Evolutionary conservation across 2,113 vertebrate species (phyloP), one percentile per base, ranked within the genome.

Genomic region (Trichomycterus rosablanca): DNA sequence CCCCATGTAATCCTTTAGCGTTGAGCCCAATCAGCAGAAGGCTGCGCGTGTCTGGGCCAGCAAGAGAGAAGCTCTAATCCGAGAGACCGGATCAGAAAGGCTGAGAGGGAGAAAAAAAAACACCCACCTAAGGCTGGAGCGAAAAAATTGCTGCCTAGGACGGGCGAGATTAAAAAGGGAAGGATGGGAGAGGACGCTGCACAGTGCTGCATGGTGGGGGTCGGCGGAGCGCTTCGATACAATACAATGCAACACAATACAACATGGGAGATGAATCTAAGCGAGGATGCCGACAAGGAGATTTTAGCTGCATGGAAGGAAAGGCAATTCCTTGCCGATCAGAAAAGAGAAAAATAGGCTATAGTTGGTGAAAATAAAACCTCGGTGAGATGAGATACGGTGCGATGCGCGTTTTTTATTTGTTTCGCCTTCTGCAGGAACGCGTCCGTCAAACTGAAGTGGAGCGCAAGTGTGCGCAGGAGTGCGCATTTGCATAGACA

Each of bases 1-100:
- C 91, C 89, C 92, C 89, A 92, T 94, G 92, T 96, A 98, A 97
- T 94, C 94, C 90, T 90, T 86, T 91, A 87, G 91, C 90, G 89
- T 88, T 83, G 85, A 91, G 88, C 84, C 91, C 89, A 89, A 90
- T 93, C 92, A 90, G 89, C 92, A 91, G 94, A 96, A 88, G 91
- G 81, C 91, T 83, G 88, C 86, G 87, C 90, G 91, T 88, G 86
- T 88, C 85, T 84, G 79, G 91, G 89, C 90, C 88, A 86, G 89
- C 85, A 87, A 88, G 86, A 88, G 87, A 85, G 87, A 87, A 85
- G 84, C 84, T 88, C 86, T 93, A 92, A 92, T 93, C 92, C 88
- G 81, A 82, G 88, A 91, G 89, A 87, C 87, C 88, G 89, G 89
- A 91, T 91, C 86, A 84, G 84, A 87, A 81, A 88, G 86, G 79